Evolutionary conservation across 2,113 vertebrate species (phyloP).

Genomic region (Petrocephalus zakoni): DNA sequence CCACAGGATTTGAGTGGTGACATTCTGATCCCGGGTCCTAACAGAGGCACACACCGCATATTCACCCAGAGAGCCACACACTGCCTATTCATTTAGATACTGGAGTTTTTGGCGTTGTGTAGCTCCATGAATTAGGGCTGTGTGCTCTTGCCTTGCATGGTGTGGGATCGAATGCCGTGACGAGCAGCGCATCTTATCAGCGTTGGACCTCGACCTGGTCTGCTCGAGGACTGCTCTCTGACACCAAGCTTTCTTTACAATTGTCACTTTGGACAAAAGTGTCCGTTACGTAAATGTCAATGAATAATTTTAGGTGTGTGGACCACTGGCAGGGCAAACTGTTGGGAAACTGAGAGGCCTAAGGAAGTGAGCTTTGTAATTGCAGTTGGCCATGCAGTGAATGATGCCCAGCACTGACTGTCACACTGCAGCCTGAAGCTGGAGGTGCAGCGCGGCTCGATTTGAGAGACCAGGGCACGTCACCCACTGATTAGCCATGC

Average conservation of each 20-base stretch:
- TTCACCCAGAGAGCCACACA: not conserved
- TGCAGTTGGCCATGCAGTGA: not conserved
- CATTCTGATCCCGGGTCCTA: not conserved
- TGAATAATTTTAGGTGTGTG: not conserved
- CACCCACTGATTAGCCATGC: not conserved
- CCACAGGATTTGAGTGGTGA: not conserved
- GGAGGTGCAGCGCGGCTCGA: not conserved
- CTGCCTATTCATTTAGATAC: not conserved
- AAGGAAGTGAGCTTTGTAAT: not conserved
- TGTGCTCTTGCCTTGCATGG: not conserved
- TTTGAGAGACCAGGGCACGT: not conserved
- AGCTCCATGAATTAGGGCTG: not conserved
- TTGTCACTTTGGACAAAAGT: too few relatives aligned
- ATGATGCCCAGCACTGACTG: not conserved
- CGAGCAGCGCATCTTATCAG: not conserved
- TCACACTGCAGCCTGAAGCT: not conserved
- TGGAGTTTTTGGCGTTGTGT: not conserved
- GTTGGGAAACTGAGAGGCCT: not conserved
- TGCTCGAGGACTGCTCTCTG: too few relatives aligned
- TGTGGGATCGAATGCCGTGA: not conserved
- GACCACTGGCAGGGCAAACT: not conserved
- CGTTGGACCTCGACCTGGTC: not conserved
- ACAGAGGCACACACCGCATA: too few relatives aligned
- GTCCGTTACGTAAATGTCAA: too few relatives aligned
- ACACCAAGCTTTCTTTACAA: too few relatives aligned